phyloP scores from a whole-genome alignment of 2,888 invertebrate species.

The Spisula subtruncata region DNA sequence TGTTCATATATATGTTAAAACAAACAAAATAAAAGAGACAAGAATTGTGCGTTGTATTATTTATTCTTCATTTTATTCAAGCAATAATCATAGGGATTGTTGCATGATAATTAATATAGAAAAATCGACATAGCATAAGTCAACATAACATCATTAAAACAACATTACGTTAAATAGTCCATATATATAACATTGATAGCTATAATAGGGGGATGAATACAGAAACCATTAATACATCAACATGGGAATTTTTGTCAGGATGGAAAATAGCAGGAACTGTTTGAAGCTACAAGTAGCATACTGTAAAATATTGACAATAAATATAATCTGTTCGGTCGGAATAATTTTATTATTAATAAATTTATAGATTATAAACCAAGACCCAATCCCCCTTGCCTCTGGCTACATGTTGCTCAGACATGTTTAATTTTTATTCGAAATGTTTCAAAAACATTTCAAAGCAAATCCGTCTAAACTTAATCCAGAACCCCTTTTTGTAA shows the following conservation, averaged over 20 bases:
- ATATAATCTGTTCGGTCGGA: neutral
- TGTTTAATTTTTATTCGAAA: too few species aligned
- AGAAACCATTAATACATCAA: conserved; percentile 5
- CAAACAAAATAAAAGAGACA: conserved; percentile 14
- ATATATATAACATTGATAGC: conserved; percentile 31
- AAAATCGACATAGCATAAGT: conserved; percentile 60
- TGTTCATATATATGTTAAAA: too few species aligned
- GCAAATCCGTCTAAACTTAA: too few species aligned
- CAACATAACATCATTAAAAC: conserved; percentile 48
- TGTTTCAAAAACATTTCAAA: too few species aligned
- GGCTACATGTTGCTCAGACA: too few species aligned
- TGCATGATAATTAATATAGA: conserved; percentile 61
- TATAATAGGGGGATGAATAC: conserved; percentile 28
- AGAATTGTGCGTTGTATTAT: conserved; percentile 41
- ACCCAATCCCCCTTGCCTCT: too few species aligned
- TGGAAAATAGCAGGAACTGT: neutral
- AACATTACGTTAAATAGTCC: conserved; percentile 30
- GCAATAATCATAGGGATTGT: conserved; percentile 61
- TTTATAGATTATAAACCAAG: neutral
- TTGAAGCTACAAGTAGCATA: neutral
- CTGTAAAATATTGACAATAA: neutral
- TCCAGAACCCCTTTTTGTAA: too few species aligned
- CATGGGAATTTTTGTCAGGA: neutral
- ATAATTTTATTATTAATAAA: too few species aligned
- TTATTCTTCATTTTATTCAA: conserved; percentile 62